These are phyloP conservation scores for Podabrus alpinus DNA, from an alignment of 2,888 invertebrate species.

Conservation along the genomic window DNA sequence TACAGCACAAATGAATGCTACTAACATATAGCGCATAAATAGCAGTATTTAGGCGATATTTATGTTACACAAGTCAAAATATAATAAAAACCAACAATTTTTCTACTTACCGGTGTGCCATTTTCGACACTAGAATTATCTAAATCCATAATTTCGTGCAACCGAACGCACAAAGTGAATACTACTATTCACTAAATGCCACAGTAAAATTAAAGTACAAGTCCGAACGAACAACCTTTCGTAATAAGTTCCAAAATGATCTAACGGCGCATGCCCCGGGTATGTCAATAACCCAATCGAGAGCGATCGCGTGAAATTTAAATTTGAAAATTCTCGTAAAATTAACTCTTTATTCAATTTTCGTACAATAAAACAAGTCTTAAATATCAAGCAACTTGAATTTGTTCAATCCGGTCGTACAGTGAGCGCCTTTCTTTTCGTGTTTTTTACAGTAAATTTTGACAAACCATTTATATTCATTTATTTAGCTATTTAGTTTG, in stretches of 20 bases:
- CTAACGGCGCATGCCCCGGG: conserved; percentile 64
- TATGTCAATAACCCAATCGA: conserved; percentile 36
- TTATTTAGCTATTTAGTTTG: background rate
- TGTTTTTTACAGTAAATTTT: background rate
- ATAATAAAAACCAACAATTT: conserved; percentile 40
- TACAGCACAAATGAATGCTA: conserved; percentile 38
- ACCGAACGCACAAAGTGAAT: conserved; percentile 44
- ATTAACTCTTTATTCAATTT: background rate
- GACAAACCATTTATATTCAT: background rate
- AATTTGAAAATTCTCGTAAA: background rate
- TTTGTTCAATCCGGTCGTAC: background rate
- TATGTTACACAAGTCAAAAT: conserved; percentile 28
- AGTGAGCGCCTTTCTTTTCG: background rate
- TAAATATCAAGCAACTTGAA: background rate
- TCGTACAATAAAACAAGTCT: background rate
- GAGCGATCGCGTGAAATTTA: background rate
- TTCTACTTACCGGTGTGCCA: conserved; percentile 64
- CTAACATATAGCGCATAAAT: background rate
- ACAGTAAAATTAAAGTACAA: conserved; percentile 33
- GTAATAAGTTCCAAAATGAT: conserved; percentile 61
- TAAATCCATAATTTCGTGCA: conserved; percentile 68
- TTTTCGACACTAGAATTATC: conserved; percentile 66
- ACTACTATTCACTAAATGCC: conserved; percentile 20
- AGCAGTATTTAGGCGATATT: conserved; percentile 27
- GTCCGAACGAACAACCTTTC: conserved; percentile 31